Evolutionary conservation across 2,888 invertebrate genomes (phyloP), one percentile per base, ranked within the genome.

Genomic region (Lacanobia oleracea): DNA sequence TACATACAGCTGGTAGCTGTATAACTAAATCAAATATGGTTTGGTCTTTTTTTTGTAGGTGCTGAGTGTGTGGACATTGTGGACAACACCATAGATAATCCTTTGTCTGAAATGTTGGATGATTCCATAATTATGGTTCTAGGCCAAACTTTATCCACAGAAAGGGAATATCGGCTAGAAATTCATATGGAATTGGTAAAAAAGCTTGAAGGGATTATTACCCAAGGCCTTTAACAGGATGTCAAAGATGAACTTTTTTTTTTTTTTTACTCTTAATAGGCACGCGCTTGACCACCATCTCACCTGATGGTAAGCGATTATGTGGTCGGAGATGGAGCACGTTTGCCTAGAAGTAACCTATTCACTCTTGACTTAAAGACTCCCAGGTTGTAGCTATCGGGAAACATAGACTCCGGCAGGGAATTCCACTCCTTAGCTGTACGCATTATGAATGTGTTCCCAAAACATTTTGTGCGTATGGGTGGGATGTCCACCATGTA

Each of bases 1-100:
- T n/a, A n/a, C n/a, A n/a, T n/a, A n/a, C n/a, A n/a, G n/a, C 64
- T 64, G 64, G 37, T 53, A 64, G 53, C 40, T 63, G 21, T 50
- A 50, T 33, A 27, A 33, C 18, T 33, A 33, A 62, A 50, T 62
- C 62, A 50, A 63, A 63, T 21, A 37, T 27, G 50, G 33, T 62
- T 62, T 48, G 45, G 50, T 45, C 16, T n/a, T n/a, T n/a, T 60
- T 23, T 23, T 60, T 60, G 4, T 40, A 43, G 60, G 43, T 45
- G 60, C 43, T 45, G 60, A 60, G 23, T 60, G 60, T 60, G 60
- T 60, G 8, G 16, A 23, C 23, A 60, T 18, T 40, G 40, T 40
- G 10, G 40, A 40, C 9, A 40, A 40, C 45, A 60, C 60, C 45
- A 14, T 45, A 60, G 23, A 60, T n/a, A 1, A 51, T 18, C 40